phyloP scores from a whole-genome alignment of 2,888 invertebrate species.

The Synanthedon vespiformis region DNA sequence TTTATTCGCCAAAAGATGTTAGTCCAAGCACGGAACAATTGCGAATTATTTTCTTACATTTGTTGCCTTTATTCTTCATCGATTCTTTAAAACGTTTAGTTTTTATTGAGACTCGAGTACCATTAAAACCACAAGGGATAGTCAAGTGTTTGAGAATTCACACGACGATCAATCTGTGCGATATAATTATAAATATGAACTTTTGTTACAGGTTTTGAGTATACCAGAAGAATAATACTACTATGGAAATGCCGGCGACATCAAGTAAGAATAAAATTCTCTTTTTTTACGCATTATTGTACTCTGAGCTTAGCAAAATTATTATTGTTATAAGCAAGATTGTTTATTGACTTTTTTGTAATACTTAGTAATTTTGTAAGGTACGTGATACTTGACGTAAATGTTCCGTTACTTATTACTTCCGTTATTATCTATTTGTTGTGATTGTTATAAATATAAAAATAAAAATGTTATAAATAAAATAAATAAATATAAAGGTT shows the following conservation, averaged over 20 bases:
- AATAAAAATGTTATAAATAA: too few relatives aligned
- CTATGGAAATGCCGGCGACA: constrained; percentile 36
- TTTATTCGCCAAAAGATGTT: constrained; percentile 55
- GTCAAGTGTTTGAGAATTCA: constrained; percentile 22
- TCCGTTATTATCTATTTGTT: too few relatives aligned
- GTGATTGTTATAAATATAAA: too few relatives aligned
- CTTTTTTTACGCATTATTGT: neutral
- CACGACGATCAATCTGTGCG: constrained; percentile 18
- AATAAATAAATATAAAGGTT: too few relatives aligned
- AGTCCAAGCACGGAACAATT: constrained; percentile 35
- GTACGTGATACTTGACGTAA: too few relatives aligned
- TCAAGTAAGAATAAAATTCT: constrained; percentile 29
- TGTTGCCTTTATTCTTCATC: constrained; percentile 49
- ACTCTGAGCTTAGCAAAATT: neutral
- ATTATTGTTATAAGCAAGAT: too few relatives aligned
- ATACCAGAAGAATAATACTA: constrained; percentile 7
- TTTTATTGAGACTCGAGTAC: constrained; percentile 26
- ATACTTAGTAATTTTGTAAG: too few relatives aligned
- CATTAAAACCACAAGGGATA: constrained; percentile 28
- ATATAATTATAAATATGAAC: constrained; percentile 5
- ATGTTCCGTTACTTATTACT: too few relatives aligned
- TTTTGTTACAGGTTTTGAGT: constrained; percentile 18
- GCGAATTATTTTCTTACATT: constrained; percentile 56
- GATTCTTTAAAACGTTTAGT: constrained; percentile 35
- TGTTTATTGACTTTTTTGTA: too few relatives aligned